phyloP scores from a whole-genome alignment of 1,140 invertebrate genomes.

The Anthonomus grandis region DNA sequence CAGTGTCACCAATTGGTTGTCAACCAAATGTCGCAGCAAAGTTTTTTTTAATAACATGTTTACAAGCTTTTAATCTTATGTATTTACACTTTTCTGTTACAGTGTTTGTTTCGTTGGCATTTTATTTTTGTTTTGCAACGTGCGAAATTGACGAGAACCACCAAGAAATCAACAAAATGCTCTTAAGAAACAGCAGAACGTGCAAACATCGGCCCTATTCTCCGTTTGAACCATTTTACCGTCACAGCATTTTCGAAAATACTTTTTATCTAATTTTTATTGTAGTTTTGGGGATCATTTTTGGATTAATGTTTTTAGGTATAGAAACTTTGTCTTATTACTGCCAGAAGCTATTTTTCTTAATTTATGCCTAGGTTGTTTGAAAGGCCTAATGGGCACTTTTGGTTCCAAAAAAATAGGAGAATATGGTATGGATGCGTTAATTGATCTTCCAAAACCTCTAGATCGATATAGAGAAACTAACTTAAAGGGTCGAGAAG shows the following conservation, averaged over 20 bases:
- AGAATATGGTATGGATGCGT: constrained; percentile 48
- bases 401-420: constrained; percentile 18
- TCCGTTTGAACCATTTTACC: constrained; percentile 18
- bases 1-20: too few species aligned
- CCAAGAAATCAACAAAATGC: not conserved
- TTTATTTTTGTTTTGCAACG: too few species aligned
- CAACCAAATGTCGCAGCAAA: too few species aligned
- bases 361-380: not conserved
- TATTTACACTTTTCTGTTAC: too few species aligned
- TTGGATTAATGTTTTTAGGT: constrained; percentile 17
- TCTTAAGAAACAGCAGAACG: constrained; percentile 6
- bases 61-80: too few species aligned
- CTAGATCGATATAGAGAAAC: constrained; percentile 51
- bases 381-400: constrained; percentile 7
- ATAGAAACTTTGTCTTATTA: not conserved
- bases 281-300: constrained; percentile 16
- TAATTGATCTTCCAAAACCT: constrained; percentile 49
- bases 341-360: not conserved
- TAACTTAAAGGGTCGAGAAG: constrained; percentile 41
- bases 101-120: too few species aligned
- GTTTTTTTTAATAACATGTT: too few species aligned
- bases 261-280: constrained; percentile 13
- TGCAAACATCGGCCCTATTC: constrained; percentile 13
- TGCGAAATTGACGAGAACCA: not conserved
- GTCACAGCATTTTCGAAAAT: constrained; percentile 15